Percentiles rank a stretch among this genome's conserved stretches.
Evolutionary conservation across 1,140 invertebrate genomes (phyloP).

Genomic region (Callitettix versicolor): DNA sequence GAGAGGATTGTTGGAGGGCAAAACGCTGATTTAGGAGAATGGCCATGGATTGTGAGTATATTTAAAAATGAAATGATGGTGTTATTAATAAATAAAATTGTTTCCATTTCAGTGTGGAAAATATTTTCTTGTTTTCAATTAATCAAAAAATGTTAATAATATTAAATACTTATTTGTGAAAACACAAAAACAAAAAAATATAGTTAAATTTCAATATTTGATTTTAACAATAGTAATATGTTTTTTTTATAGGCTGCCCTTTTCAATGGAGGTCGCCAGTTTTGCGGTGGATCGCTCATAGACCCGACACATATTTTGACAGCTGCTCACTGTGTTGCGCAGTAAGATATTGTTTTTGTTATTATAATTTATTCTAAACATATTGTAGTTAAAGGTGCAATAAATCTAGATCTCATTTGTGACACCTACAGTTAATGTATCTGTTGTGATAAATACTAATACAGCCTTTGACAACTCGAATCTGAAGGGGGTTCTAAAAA

Average conservation of each 20-base stretch:
- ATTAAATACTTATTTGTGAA: no score
- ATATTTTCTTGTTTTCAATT: neutral
- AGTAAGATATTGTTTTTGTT: slow-evolving; percentile 44
- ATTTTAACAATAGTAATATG: no score
- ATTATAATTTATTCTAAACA: no score
- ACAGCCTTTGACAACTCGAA: no score
- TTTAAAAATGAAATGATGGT: neutral
- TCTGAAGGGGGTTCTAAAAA: no score
- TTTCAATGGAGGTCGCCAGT: slow-evolving; percentile 71
- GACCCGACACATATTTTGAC: slow-evolving; percentile 72
- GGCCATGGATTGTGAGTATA: slow-evolving; percentile 65
- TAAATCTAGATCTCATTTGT: no score
- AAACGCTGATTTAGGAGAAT: slow-evolving; percentile 66
- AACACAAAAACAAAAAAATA: no score
- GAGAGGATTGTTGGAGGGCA: slow-evolving; percentile 74
- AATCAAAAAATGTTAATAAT: no score
- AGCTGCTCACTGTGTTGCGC: slow-evolving; percentile 83
- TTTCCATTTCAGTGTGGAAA: neutral
- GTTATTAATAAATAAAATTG: no score
- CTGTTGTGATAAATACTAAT: slow-evolving; percentile 14
- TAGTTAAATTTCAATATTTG: no score
- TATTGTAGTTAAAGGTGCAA: no score
- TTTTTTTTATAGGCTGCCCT: slow-evolving; percentile 50
- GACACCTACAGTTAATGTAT: no score
- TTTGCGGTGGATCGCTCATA: slow-evolving; percentile 82